A percentile compares a stretch with the other conserved stretches of the same genome.
These are phyloP conservation scores for Diabrotica undecimpunctata DNA, from an alignment of 1,140 invertebrate species.

Conservation along the genomic window DNA sequence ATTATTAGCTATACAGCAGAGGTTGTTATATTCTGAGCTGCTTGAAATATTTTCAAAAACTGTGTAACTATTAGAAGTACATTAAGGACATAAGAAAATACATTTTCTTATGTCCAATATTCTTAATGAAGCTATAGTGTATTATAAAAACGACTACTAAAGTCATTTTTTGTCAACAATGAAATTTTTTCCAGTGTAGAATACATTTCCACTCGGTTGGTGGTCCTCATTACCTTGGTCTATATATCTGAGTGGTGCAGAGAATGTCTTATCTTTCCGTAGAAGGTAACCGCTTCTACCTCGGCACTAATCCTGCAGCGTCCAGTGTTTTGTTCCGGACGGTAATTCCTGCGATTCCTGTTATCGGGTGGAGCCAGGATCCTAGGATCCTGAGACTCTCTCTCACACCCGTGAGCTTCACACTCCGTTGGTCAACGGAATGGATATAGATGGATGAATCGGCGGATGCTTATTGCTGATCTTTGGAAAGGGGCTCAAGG, in stretches of 20 bases:
- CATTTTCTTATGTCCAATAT: too few species aligned
- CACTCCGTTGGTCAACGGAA: constrained; percentile 29
- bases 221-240: constrained; percentile 36
- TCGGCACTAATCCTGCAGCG: constrained; percentile 37
- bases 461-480: neutral
- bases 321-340: constrained; percentile 37
- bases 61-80: too few species aligned
- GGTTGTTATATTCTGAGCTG: too few species aligned
- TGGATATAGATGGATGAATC: neutral
- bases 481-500: neutral
- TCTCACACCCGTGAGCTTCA: constrained; percentile 25
- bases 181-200: neutral
- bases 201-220: constrained; percentile 31
- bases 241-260: constrained; percentile 27
- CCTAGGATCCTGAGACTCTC: neutral
- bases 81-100: too few species aligned
- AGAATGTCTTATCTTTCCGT: constrained; percentile 37
- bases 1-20: too few species aligned
- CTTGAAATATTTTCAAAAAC: too few species aligned
- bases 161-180: neutral
- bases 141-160: too few species aligned
- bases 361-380: constrained; percentile 29
- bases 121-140: too few species aligned
- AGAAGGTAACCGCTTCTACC: constrained; percentile 28
- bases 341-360: constrained; percentile 39